Percentiles rank a stretch among this genome's conserved stretches.
phyloP scores from a whole-genome alignment of 2,888 invertebrate genomes.

The Drosophila picticornis region DNA sequence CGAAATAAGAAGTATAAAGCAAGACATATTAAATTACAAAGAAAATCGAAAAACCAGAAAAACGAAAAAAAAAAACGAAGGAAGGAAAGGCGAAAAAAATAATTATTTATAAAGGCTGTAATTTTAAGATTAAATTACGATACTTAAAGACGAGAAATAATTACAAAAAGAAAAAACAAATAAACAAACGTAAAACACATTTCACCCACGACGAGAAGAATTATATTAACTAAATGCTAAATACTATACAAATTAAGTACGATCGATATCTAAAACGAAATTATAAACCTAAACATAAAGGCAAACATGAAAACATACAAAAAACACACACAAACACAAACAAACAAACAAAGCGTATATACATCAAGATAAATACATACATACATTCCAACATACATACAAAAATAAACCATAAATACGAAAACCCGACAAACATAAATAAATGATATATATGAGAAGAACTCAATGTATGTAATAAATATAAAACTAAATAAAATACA shows the following conservation, averaged over 20 bases:
- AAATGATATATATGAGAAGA: constrained; percentile 74
- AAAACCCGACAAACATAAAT: constrained; percentile 43
- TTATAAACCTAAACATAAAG: constrained; percentile 67
- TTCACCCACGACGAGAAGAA: constrained; percentile 75
- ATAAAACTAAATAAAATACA: constrained; percentile 77
- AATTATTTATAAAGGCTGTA: constrained; percentile 85
- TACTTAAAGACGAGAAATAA: constrained; percentile 55
- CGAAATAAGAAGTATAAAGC: constrained; percentile 78
- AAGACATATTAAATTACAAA: constrained; percentile 54
- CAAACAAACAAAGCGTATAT: constrained; percentile 24
- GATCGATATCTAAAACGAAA: constrained; percentile 77
- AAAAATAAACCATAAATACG: constrained; percentile 42
- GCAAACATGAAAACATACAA: constrained; percentile 53
- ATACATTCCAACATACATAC: constrained; percentile 17
- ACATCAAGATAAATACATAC: constrained; percentile 28
- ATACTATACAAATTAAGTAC: constrained; percentile 74
- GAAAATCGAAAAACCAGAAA: constrained; percentile 20
- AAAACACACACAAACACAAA: constrained; percentile 16
- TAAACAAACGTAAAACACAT: constrained; percentile 68
- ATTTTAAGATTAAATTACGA: constrained; percentile 82
- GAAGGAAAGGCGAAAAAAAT: constrained; percentile 59
- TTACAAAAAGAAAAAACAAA: constrained; percentile 21
- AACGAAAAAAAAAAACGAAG: constrained; percentile 22
- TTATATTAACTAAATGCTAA: constrained; percentile 73
- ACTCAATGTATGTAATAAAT: constrained; percentile 83